Evolutionary conservation across 2,888 invertebrate genomes (phyloP).

Genomic region (Archips xylosteana): DNA sequence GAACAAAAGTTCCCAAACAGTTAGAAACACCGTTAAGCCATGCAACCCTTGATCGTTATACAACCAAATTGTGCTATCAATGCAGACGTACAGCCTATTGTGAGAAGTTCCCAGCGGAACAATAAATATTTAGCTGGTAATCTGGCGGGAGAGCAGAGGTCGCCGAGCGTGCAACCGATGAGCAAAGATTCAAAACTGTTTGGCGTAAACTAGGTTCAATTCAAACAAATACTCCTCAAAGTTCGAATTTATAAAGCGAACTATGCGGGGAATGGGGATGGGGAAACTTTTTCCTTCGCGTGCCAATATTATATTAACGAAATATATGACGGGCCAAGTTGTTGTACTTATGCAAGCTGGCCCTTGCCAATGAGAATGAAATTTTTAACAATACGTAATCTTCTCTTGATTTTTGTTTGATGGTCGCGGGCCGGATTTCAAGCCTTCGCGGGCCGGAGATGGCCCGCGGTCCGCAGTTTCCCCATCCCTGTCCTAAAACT

Average conservation of each 20-base stretch:
- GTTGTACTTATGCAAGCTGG: no score
- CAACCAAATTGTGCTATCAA: slow-evolving; percentile 39
- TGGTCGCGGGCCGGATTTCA: no score
- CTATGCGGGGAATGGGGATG: no score
- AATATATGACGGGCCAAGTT: no score
- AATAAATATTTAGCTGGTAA: slow-evolving; percentile 40
- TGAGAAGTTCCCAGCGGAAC: slow-evolving; percentile 51
- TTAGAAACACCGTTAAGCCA: slow-evolving; percentile 16
- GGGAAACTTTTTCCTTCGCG: no score
- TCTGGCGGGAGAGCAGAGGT: slow-evolving; percentile 35
- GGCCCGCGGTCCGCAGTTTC: no score
- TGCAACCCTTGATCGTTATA: slow-evolving; percentile 30
- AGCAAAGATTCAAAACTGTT: background rate
- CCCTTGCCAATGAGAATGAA: no score
- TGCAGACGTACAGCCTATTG: slow-evolving; percentile 59
- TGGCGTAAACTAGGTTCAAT: background rate
- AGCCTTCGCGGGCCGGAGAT: no score
- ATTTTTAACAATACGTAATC: no score
- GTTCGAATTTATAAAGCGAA: background rate
- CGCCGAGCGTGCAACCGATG: background rate
- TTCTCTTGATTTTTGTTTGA: no score
- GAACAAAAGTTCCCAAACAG: slow-evolving; percentile 18
- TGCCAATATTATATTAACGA: no score
- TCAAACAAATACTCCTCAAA: background rate
- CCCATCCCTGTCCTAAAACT: no score